Percentiles rank a stretch among this genome's conserved stretches.
Evolutionary conservation across 1,140 invertebrate genomes (phyloP).

Genomic region (Palaemon carinicauda): DNA sequence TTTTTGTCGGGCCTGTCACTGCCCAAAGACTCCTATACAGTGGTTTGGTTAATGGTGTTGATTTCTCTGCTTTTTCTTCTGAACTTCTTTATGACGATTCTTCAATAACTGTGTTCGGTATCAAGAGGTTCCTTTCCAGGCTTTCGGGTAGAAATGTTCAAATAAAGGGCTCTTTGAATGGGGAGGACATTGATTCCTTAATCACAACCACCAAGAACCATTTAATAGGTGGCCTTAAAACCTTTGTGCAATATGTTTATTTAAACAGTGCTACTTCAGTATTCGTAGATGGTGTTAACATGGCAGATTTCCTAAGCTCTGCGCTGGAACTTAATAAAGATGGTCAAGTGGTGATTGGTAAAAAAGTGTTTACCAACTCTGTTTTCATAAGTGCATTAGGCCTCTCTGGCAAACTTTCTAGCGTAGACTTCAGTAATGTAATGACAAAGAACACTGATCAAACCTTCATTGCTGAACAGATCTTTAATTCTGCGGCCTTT

Average conservation of each 20-base stretch:
- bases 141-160: background rate
- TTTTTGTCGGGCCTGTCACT: background rate
- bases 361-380: slow-evolving; percentile 5
- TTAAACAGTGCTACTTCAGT: background rate
- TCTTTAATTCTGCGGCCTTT: background rate
- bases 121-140: background rate
- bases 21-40: background rate
- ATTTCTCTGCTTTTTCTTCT: background rate
- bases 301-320: background rate
- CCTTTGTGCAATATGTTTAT: background rate
- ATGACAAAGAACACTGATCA: slow-evolving; percentile 24
- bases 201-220: background rate
- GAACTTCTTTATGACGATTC: slow-evolving; percentile 21
- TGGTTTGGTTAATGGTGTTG: slow-evolving; percentile 5
- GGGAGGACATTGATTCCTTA: background rate
- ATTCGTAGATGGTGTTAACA: slow-evolving; percentile 13
- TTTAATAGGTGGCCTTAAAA: background rate
- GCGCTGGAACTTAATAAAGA: slow-evolving; percentile 14
- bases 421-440: slow-evolving; percentile 35
- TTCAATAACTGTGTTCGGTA: background rate
- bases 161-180: slow-evolving; percentile 10
- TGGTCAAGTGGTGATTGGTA: background rate
- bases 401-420: background rate
- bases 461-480: slow-evolving; percentile 21
- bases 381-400: background rate